Conservation (phyloP, 2,797 vertebrate genomes). For the Eospalax fontanierii region DNA sequence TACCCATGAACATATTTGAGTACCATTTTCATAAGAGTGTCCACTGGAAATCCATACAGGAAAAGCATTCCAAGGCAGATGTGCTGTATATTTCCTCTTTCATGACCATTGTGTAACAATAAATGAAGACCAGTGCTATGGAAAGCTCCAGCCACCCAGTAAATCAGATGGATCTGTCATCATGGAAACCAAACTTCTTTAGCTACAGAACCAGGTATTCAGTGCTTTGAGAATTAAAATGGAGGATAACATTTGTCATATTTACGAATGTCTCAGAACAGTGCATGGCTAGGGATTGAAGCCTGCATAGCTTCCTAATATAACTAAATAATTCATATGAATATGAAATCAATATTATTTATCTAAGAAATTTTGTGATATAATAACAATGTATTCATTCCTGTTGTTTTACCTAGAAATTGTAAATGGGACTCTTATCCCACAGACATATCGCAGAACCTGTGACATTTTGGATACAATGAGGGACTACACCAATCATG, state of each 20-base stretch:
- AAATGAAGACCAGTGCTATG: not conserved
- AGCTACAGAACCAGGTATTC: not conserved
- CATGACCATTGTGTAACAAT: not conserved
- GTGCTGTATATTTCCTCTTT: not conserved
- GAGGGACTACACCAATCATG: not conserved
- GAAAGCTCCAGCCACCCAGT: not conserved
- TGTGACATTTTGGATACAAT: not conserved
- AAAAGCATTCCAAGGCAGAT: not conserved
- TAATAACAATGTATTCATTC: not conserved
- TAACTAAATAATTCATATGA: not conserved
- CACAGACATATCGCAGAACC: rapidly evolving
- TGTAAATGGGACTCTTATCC: not conserved
- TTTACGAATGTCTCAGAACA: not conserved
- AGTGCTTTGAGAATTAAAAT: not conserved
- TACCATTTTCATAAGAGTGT: not conserved
- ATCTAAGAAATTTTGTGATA: not conserved
- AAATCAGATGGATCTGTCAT: not conserved
- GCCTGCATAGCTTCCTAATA: not conserved
- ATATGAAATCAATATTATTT: constrained; percentile 4
- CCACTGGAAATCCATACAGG: not conserved
- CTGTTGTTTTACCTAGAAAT: not conserved
- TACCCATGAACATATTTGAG: not conserved
- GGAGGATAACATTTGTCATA: not conserved
- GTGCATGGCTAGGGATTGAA: not conserved
- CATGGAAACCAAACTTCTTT: not conserved